Conservation (phyloP, 2,113 vertebrate species). For the Petroica traversi region DNA sequence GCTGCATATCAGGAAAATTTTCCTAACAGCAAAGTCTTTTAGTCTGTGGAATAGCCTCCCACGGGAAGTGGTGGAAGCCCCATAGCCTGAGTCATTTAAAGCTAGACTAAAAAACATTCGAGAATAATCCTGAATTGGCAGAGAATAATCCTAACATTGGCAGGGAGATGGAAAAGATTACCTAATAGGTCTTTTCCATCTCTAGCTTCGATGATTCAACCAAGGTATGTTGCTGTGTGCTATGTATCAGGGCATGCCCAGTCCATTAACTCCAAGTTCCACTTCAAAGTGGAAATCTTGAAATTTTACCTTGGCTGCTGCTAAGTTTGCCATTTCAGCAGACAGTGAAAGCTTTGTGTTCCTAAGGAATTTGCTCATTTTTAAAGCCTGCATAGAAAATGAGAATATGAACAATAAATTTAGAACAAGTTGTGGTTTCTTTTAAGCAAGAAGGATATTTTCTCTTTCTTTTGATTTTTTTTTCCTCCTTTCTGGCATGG, state of each 20-base stretch:
- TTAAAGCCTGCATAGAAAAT: background rate
- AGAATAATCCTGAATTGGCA: constrained; percentile 71
- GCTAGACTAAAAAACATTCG: constrained; percentile 66
- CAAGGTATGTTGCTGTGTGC: constrained; percentile 56
- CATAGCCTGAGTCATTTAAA: constrained; percentile 67
- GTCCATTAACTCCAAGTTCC: constrained; percentile 50
- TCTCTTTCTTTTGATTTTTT: background rate
- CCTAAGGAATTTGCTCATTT: constrained; percentile 1
- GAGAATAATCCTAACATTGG: constrained; percentile 39
- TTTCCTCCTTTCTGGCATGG: background rate
- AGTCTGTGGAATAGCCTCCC: constrained; percentile 44
- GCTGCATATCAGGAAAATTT: constrained; percentile 53
- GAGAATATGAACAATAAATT: constrained; percentile 16
- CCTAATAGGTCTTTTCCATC: constrained; percentile 68
- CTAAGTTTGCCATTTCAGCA: constrained; percentile 37
- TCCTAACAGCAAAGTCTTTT: constrained; percentile 39
- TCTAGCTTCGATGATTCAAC: constrained; percentile 54
- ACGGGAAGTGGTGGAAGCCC: constrained; percentile 61
- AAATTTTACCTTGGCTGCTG: constrained; percentile 54
- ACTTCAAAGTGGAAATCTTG: constrained; percentile 71
- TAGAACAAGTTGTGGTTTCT: background rate
- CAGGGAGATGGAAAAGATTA: constrained; percentile 68
- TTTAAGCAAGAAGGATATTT: background rate
- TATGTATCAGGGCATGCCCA: constrained; percentile 57
- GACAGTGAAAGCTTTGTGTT: constrained; percentile 31